A percentile compares a stretch with the other conserved stretches of the same genome.
These are phyloP conservation scores for Rhincodon typus DNA, from an alignment of 2,797 vertebrate species.

Conservation along the genomic window DNA sequence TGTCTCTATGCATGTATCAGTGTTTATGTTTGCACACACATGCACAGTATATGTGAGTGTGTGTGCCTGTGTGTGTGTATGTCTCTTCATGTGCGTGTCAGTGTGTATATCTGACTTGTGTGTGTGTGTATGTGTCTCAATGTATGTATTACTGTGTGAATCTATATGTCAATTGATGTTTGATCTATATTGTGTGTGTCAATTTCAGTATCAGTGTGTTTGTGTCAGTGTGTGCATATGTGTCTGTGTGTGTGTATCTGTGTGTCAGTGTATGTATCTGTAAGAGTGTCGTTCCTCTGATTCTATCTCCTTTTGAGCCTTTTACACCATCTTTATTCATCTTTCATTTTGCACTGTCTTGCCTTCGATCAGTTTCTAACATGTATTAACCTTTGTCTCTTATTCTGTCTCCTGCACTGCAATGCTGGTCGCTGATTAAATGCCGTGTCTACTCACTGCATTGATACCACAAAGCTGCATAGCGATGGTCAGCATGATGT, in stretches of 20 bases:
- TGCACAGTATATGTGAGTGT: too few relatives aligned
- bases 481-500: conserved; percentile 75
- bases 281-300: background rate
- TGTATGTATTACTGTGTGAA: background rate
- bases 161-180: too few relatives aligned
- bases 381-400: background rate
- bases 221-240: background rate
- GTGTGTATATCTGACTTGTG: background rate
- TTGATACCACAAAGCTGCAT: conserved; percentile 73
- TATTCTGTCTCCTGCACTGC: background rate
- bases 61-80: background rate
- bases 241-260: background rate
- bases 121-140: background rate
- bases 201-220: too few relatives aligned
- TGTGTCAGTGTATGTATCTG: background rate
- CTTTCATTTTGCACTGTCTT: background rate
- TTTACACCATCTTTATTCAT: background rate
- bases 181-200: too few relatives aligned
- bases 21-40: background rate
- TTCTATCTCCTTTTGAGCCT: background rate
- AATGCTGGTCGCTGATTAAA: too few relatives aligned
- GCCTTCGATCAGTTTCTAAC: background rate
- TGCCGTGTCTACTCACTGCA: conserved; percentile 47
- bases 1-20: background rate
- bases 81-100: background rate